phyloP scores from a whole-genome alignment of 2,113 vertebrate genomes.

The Oplegnathus fasciatus region DNA sequence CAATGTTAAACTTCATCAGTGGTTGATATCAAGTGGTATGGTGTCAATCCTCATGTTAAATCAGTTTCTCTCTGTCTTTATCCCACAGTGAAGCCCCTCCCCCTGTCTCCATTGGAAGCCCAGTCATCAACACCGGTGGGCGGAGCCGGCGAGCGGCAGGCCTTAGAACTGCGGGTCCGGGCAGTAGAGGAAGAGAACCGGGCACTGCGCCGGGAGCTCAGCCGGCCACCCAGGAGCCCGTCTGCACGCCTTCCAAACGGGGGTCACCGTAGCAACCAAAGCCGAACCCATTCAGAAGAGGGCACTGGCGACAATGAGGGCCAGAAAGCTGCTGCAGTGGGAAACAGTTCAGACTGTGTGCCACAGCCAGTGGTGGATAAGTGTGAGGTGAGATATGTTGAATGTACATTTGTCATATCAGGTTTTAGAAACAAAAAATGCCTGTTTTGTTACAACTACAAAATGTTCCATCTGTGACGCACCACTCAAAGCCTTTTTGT shows the following conservation, averaged over 20 bases:
- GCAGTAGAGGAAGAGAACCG: slow-evolving; percentile 97
- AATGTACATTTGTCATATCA: background rate
- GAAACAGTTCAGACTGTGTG: slow-evolving; percentile 94
- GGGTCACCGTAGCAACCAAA: slow-evolving; percentile 87
- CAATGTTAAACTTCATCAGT: background rate
- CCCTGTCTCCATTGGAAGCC: slow-evolving; percentile 90
- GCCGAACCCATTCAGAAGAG: slow-evolving; percentile 92
- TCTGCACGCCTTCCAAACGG: slow-evolving; percentile 58
- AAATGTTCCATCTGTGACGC: background rate
- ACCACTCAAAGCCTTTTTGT: background rate
- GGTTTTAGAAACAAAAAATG: background rate
- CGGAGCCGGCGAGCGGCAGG: slow-evolving; percentile 89
- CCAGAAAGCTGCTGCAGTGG: slow-evolving; percentile 87
- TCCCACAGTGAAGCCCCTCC: slow-evolving; percentile 92
- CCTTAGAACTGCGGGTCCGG: slow-evolving; percentile 91
- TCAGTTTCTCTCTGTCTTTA: background rate
- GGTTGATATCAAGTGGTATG: background rate
- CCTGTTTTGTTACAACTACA: too few species aligned
- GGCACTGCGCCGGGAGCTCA: slow-evolving; percentile 91
- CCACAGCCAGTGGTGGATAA: slow-evolving; percentile 96
- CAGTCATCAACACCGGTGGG: slow-evolving; percentile 87
- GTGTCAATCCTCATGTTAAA: background rate
- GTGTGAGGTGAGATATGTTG: slow-evolving; percentile 90
- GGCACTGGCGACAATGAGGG: slow-evolving; percentile 94
- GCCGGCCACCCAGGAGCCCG: slow-evolving; percentile 84